phyloP scores from a whole-genome alignment of 2,113 vertebrate species.

The Morone saxatilis region DNA sequence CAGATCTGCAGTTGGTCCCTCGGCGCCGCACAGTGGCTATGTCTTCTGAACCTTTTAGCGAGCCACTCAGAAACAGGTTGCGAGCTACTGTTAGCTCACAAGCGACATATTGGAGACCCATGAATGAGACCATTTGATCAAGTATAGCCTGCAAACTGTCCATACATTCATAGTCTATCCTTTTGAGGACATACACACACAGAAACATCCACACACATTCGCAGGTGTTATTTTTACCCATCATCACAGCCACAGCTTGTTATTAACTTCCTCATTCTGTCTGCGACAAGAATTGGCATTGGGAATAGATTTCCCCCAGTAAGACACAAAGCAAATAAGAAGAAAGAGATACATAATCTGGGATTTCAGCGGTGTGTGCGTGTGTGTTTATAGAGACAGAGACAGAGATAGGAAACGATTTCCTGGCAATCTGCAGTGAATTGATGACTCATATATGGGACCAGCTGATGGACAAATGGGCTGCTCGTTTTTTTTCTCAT shows the following conservation, averaged over 20 bases:
- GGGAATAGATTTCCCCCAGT: constrained; percentile 1
- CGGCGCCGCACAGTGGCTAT: too few relatives aligned
- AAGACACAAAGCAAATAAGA: background rate
- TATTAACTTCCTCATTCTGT: constrained; percentile 33
- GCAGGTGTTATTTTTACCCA: background rate
- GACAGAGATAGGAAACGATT: background rate
- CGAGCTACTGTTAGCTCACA: too few relatives aligned
- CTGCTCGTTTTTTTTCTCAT: background rate
- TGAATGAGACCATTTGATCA: too few relatives aligned
- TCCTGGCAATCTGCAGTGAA: background rate
- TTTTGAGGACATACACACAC: background rate
- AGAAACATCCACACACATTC: background rate
- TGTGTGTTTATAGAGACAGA: background rate
- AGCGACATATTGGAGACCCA: too few relatives aligned
- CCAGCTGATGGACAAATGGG: constrained; percentile 18
- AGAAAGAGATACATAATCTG: background rate
- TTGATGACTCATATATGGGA: constrained; percentile 36
- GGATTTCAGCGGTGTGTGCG: background rate
- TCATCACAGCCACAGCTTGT: background rate
- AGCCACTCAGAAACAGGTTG: too few relatives aligned
- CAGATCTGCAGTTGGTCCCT: too few relatives aligned
- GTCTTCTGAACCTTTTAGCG: too few relatives aligned
- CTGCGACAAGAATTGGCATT: constrained; percentile 8
- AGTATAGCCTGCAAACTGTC: too few relatives aligned
- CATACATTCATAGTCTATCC: background rate